phyloP scores from a whole-genome alignment of 2,113 vertebrate species.

The Trogon melanurus region DNA sequence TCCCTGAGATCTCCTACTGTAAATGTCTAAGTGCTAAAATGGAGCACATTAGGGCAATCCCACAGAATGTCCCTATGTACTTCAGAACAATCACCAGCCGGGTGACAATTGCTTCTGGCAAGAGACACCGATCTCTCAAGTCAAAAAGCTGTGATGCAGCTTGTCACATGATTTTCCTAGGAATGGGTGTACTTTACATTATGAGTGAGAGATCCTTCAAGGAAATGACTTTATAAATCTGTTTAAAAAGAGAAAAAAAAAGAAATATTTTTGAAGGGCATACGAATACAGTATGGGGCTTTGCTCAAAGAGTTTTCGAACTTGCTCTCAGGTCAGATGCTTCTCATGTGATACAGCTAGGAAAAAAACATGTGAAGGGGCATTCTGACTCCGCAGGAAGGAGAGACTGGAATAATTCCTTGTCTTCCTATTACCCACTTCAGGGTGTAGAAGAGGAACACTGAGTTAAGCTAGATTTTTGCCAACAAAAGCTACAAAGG shows the following conservation, averaged over 20 bases:
- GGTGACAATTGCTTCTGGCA: accelerated
- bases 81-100: background rate
- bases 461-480: background rate
- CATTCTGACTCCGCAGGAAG: background rate
- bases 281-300: background rate
- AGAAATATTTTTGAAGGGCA: background rate
- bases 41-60: background rate
- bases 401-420: background rate
- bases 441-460: background rate
- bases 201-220: background rate
- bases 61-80: background rate
- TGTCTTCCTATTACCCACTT: background rate
- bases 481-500: background rate
- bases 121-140: background rate
- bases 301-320: background rate
- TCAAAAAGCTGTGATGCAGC: background rate
- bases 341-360: slow-evolving; percentile 8
- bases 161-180: background rate
- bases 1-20: background rate
- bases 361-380: background rate
- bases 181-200: background rate
- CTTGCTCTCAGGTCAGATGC: slow-evolving; percentile 9
- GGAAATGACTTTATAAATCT: background rate
- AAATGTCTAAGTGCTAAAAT: background rate
- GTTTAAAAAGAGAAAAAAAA: background rate